Evolutionary conservation across 2,113 vertebrate species (phyloP).

Genomic region (Pomatostomus ruficeps): DNA sequence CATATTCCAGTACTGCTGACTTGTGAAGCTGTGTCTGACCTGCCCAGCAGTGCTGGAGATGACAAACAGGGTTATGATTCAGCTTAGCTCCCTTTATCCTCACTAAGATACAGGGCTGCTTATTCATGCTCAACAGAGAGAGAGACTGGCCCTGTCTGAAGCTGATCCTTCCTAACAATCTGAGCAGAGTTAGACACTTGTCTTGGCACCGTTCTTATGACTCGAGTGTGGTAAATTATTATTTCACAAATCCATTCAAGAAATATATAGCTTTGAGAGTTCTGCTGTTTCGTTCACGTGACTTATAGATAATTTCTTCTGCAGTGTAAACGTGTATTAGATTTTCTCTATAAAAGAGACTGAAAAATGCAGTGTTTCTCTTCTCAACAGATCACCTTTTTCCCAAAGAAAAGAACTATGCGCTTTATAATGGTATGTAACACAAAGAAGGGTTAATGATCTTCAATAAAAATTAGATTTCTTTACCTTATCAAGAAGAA

Average conservation of each 20-base stretch:
- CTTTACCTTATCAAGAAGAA: not conserved
- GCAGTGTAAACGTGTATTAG: not conserved
- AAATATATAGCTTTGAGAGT: not conserved
- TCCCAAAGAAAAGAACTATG: not conserved
- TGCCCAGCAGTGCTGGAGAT: not conserved
- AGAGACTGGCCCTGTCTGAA: not conserved
- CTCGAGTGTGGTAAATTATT: not conserved
- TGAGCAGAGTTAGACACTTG: not conserved
- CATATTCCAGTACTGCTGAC: not conserved
- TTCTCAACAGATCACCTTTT: not conserved
- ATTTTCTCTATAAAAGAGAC: not conserved
- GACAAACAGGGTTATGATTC: not conserved
- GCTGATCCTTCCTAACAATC: not conserved
- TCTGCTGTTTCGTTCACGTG: not conserved
- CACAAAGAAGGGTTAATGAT: not conserved
- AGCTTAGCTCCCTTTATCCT: not conserved
- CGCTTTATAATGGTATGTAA: not conserved
- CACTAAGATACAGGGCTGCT: fast-evolving
- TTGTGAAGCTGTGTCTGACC: not conserved
- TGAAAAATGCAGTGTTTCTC: not conserved
- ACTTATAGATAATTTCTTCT: not conserved
- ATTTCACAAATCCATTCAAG: not conserved
- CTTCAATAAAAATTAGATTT: not conserved
- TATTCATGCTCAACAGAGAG: not conserved
- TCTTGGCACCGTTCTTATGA: not conserved